Base-by-base conservation (phyloP, 2,113 vertebrate genomes). In the Neolamprologus longior region DNA sequence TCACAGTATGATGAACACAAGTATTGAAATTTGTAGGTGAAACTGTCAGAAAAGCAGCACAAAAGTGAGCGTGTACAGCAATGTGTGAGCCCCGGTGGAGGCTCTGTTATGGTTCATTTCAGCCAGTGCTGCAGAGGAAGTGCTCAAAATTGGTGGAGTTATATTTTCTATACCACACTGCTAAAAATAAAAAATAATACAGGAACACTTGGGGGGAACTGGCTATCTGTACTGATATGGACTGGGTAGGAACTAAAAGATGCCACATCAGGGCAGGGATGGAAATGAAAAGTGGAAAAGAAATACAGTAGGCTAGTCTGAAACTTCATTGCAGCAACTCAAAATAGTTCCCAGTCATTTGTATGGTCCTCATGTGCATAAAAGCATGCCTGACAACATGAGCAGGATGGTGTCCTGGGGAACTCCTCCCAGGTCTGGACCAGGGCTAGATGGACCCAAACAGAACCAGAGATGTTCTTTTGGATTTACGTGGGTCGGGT, bases 141-240 rank as follows among this genome's bases (percentile, higher is more conserved):
- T 21, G 19, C 0, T 68, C 63, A 68, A 1, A 68, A 68, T 21
- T 68, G 33, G 11, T 68, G 33, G 33, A 40, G 0, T 68, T 21
- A 8, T 68, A 37, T 37, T 10, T 68, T 68, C 63, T 68, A 2
- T 21, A 21, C 4, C 11, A 68, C 33, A 40, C 63, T 68, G 19
- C 63, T 68, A 13, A 68, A 68, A 66, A 66, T 7, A 3, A 68
- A 1, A 68, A 68, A 68, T 14, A 66, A 37, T 8, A 21, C 5
- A 21, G 6, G 11, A 40, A 68, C 63, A 66, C 9, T 35, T 66
- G 3, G 14, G 12, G 14, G 0, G 0, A 1, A 13, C 1, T 68
- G 61, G 7, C 19, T 66, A 5, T 66, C 17, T 66, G 33, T 37
- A 1, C 31, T 24, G n/a, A 40, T 68, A 40, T 68, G 35, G 63